phyloP scores from a whole-genome alignment of 1,140 invertebrate species.

The Chironomus striatipennis region DNA sequence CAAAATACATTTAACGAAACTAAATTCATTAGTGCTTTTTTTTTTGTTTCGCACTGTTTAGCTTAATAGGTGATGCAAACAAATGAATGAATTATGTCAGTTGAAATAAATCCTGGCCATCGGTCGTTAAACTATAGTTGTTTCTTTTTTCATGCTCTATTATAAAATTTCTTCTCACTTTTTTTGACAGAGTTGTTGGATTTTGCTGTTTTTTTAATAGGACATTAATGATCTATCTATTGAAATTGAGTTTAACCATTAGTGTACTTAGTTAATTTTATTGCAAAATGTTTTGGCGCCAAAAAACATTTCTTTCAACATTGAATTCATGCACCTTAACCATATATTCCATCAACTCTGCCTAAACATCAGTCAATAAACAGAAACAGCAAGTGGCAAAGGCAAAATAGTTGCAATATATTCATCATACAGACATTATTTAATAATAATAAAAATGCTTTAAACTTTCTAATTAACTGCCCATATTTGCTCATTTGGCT shows the following conservation, averaged over 20 bases:
- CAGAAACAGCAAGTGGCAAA: neutral
- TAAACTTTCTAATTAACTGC: constrained; percentile 11
- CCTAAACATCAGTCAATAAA: too few species aligned
- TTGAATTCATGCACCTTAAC: too few species aligned
- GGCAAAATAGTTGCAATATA: neutral
- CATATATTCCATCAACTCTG: too few species aligned
- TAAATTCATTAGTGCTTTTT: too few species aligned
- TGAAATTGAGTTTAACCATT: too few species aligned
- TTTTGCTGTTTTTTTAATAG: too few species aligned
- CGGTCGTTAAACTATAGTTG: constrained; percentile 1
- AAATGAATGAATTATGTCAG: constrained; percentile 11
- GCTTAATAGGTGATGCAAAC: neutral
- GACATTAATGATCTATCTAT: too few species aligned
- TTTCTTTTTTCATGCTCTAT: neutral
- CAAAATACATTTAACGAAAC: neutral
- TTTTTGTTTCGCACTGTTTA: neutral
- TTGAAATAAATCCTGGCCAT: neutral
- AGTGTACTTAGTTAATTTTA: too few species aligned
- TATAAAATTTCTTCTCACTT: neutral
- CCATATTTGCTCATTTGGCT: neutral
- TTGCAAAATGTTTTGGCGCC: too few species aligned
- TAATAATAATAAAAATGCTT: neutral
- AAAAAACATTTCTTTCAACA: too few species aligned
- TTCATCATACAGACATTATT: neutral
- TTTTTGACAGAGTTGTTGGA: neutral